Base-by-base conservation (phyloP, 2,888 invertebrate genomes). In the Trileptium ribeirensis region DNA sequence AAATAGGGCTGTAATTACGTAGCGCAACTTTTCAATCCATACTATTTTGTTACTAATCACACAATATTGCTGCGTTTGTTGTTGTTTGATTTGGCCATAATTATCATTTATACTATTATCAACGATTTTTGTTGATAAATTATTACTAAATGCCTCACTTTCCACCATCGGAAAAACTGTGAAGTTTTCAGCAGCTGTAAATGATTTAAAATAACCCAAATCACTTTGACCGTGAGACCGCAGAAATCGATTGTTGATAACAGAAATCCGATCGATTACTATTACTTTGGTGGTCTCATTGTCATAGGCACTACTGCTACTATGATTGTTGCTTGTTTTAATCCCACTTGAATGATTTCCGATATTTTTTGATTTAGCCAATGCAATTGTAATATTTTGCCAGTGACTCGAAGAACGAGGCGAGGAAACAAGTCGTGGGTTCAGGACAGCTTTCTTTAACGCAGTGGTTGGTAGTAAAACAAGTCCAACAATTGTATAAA, bases 381-480 rank as follows among this genome's bases (percentile, higher is more conserved):
- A n/a, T n/a, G n/a, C n/a, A n/a, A n/a, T n/a, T n/a, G n/a, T n/a
- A n/a, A n/a, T n/a, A n/a, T n/a, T n/a, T n/a, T n/a, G n/a, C n/a
- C n/a, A n/a, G n/a, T n/a, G n/a, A n/a, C n/a, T n/a, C n/a, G n/a
- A n/a, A n/a, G n/a, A n/a, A 8, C 24, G 51, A 24, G 51, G 51
- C 51, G 51, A 24, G 8, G 51, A 51, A 51, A 51, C 51, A n/a
- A n/a, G n/a, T n/a, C n/a, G n/a, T n/a, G n/a, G n/a, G n/a, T n/a
- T n/a, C 77, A 3, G 34, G 15, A 34, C 77, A 39, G 64, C 67
- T 29, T 31, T n/a, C 2, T 74, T 79, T 2, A 74, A 3, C 3
- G 67, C 79, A 70, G 79, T 79, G 3, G 67, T 74, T 37, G 78
- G 51, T n/a, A 78, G 33, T 29, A 81, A n/a, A 33, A 79, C 40